Percentiles rank a stretch among this genome's conserved stretches.
phyloP scores from a whole-genome alignment of 2,888 invertebrate genomes.

The Gasteruption jaculator region DNA sequence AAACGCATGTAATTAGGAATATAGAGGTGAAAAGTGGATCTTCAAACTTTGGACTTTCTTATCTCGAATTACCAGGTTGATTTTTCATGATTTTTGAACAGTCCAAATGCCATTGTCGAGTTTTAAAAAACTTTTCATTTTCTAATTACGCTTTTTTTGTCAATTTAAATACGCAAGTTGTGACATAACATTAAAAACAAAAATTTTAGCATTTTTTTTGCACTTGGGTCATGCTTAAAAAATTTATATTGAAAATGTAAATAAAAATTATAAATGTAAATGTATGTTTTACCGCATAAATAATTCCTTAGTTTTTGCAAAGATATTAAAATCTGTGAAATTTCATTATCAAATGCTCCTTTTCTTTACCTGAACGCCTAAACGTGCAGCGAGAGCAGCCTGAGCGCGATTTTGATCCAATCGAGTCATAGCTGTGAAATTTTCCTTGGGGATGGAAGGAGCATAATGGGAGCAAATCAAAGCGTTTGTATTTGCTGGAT shows the following conservation, averaged over 20 bases:
- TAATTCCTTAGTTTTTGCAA: too few relatives aligned
- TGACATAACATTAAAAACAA: neutral
- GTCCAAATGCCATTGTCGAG: too few relatives aligned
- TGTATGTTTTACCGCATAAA: neutral
- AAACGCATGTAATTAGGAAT: neutral
- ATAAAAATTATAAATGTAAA: neutral
- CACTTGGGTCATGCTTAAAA: neutral
- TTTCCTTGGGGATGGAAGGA: slow-evolving; percentile 91
- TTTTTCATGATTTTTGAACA: too few relatives aligned
- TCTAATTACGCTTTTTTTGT: too few relatives aligned
- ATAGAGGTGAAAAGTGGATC: too few relatives aligned
- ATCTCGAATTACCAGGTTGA: too few relatives aligned
- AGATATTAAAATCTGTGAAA: too few relatives aligned
- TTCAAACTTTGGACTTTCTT: too few relatives aligned
- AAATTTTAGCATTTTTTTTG: neutral
- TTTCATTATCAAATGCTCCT: too few relatives aligned
- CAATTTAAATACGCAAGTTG: too few relatives aligned
- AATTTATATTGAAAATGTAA: too few relatives aligned
- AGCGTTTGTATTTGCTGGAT: slow-evolving; percentile 99
- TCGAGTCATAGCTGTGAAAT: slow-evolving; percentile 97
- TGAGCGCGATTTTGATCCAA: slow-evolving; percentile 97
- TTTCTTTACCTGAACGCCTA: slow-evolving; percentile 51
- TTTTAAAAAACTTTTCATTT: too few relatives aligned
- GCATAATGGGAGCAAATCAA: slow-evolving; percentile 93
- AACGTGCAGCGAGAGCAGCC: slow-evolving; percentile 76